Evolutionary conservation across 2,797 vertebrate species (phyloP), one percentile per base, ranked within the genome.

Genomic region (Syndactyla subalaris): DNA sequence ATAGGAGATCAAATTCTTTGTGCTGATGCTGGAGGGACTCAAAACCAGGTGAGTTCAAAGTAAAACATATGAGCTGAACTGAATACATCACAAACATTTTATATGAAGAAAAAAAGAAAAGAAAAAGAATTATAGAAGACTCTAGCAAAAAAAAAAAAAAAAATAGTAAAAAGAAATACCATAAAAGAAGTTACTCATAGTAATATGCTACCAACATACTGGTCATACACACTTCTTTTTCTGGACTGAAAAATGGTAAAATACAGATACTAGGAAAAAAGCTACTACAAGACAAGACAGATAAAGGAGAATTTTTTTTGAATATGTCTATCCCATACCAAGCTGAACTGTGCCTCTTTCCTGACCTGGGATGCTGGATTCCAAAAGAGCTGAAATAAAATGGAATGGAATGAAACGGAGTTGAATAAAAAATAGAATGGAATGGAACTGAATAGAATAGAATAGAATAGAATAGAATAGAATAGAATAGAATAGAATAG

Each of bases 361-460:
- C 7, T 32, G 38, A 62, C 6, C 17, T 72, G 17, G 7, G 3
- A 9, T 24, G 13, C 2, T 61, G n/a, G 18, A 41, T 27, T 75
- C 26, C 19, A 61, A 29, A 43, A 22, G 3, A 67, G 7, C 0
- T 2, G 4, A 67, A 55, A 52, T 11, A 32, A 8, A 20, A 52
- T 46, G 5, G n/a, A 12, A 39, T 21, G 5, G 46, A 36, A 51
- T 62, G 7, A 58, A 21, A 61, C 26, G 41, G 32, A 2, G 43
- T 12, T 18, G 27, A 49, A 52, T 39, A 39, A 15, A 70, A 22
- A 32, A 30, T 30, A 11, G 45, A 52, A 6, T 10, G 2, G 21
- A 24, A 14, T 12, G n/a, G 21, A 24, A 19, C 12, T 18, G 24
- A 34, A 34, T 4, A 1, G 38, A 52, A 43, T 3, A 0, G 48